These are phyloP conservation scores for Dichetophora obliterata DNA, from an alignment of 2,888 invertebrate species.

Conservation along the genomic window DNA sequence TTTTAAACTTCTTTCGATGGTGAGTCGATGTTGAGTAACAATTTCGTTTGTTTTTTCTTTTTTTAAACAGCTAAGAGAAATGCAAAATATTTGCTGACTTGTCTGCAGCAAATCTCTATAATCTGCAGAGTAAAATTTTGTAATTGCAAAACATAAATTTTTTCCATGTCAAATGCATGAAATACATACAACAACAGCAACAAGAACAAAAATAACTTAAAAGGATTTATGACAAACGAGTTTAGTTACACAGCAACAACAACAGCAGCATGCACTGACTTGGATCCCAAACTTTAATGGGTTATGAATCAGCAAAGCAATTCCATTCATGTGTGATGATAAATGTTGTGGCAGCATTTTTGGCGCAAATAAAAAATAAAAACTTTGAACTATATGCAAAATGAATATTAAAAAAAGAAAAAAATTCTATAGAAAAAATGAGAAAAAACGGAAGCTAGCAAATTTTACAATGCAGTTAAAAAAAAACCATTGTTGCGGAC, in stretches of 20 bases:
- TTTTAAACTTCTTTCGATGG: too few species aligned
- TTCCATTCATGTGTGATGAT: constrained; percentile 37
- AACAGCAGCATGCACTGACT: background rate
- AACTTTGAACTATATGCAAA: too few species aligned
- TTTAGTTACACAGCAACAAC: background rate
- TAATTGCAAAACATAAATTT: constrained; percentile 37
- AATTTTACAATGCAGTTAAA: background rate
- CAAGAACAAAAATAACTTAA: background rate
- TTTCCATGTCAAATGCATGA: constrained; percentile 30
- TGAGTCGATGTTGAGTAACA: too few species aligned
- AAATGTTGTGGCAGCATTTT: constrained; percentile 39
- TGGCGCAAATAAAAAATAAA: constrained; percentile 6
- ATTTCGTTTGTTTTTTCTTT: too few species aligned
- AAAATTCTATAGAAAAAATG: too few species aligned
- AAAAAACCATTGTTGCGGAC: constrained; percentile 15
- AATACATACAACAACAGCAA: background rate
- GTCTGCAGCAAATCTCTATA: background rate
- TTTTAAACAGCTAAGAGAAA: too few species aligned
- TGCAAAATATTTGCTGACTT: background rate
- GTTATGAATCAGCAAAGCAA: constrained; percentile 37
- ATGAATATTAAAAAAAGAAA: too few species aligned
- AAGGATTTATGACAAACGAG: constrained; percentile 14
- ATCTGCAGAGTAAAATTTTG: constrained; percentile 19
- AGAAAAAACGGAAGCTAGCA: too few species aligned
- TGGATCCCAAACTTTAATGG: background rate